Evolutionary conservation across 2,797 vertebrate genomes (phyloP).

Genomic region (Gymnothorax reevesii): DNA sequence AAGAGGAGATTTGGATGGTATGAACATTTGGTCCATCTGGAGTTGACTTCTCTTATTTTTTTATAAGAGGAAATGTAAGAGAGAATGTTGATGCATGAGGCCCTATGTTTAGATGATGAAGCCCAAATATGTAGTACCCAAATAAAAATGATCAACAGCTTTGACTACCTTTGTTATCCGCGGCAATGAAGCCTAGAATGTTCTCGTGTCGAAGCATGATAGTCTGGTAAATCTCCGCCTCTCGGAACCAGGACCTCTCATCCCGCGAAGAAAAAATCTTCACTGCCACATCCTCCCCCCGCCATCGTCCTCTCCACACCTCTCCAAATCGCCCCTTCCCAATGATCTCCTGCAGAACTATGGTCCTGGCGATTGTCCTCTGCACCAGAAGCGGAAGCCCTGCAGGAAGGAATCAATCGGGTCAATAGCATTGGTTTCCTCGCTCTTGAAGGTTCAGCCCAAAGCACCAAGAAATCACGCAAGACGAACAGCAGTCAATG

Average conservation of each 20-base stretch:
- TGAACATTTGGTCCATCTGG: too few relatives aligned
- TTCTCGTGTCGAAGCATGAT: slow-evolving; percentile 97
- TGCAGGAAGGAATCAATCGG: slow-evolving; percentile 48
- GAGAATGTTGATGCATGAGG: too few relatives aligned
- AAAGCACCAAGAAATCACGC: not conserved
- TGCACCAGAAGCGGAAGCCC: slow-evolving; percentile 93
- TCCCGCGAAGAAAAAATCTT: slow-evolving; percentile 98
- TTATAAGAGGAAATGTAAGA: too few relatives aligned
- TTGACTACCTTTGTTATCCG: slow-evolving; percentile 91
- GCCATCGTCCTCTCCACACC: slow-evolving; percentile 94
- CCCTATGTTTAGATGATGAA: not conserved
- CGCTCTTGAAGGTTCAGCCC: not conserved
- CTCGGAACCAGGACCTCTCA: slow-evolving; percentile 94
- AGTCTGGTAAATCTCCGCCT: slow-evolving; percentile 97
- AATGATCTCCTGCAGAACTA: slow-evolving; percentile 92
- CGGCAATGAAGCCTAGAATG: slow-evolving; percentile 95
- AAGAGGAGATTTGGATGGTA: too few relatives aligned
- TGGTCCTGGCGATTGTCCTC: slow-evolving; percentile 93
- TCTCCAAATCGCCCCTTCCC: slow-evolving; percentile 95
- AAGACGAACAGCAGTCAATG: not conserved
- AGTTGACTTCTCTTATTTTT: too few relatives aligned
- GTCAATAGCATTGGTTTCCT: not conserved
- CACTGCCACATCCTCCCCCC: slow-evolving; percentile 93
- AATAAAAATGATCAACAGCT: not conserved
- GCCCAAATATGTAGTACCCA: not conserved